Evolutionary conservation across 2,113 vertebrate genomes (phyloP).

Genomic region (Platysteira castanea): DNA sequence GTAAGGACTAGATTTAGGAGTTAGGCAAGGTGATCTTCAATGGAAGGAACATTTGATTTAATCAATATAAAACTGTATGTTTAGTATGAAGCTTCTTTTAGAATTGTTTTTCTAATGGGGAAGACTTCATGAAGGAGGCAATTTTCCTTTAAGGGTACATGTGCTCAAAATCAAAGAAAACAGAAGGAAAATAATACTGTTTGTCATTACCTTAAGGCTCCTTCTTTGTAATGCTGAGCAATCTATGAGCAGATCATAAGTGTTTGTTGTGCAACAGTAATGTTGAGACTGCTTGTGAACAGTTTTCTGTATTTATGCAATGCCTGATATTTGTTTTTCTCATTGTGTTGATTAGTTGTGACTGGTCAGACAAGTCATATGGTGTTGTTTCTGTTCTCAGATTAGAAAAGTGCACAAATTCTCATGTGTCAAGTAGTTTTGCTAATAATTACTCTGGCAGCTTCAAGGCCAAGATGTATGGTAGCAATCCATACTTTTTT

Average conservation of each 20-base stretch:
- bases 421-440: conserved; percentile 31
- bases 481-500: not conserved
- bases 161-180: not conserved
- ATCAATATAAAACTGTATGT: not conserved
- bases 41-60: not conserved
- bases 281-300: not conserved
- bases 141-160: not conserved
- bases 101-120: not conserved
- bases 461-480: not conserved
- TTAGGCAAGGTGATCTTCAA: not conserved
- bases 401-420: not conserved
- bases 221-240: not conserved
- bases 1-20: not conserved
- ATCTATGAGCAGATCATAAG: not conserved
- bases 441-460: conserved; percentile 22
- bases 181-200: not conserved
- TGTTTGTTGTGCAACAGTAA: not conserved
- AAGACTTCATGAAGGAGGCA: not conserved
- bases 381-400: conserved; percentile 49
- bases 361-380: conserved; percentile 61
- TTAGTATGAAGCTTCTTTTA: not conserved
- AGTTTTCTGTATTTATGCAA: conserved; percentile 43
- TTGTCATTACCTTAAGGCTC: not conserved
- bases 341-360: conserved; percentile 53
- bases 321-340: conserved; percentile 51